Conservation (phyloP, 2,113 vertebrate species). For the Neolamprologus toae region DNA sequence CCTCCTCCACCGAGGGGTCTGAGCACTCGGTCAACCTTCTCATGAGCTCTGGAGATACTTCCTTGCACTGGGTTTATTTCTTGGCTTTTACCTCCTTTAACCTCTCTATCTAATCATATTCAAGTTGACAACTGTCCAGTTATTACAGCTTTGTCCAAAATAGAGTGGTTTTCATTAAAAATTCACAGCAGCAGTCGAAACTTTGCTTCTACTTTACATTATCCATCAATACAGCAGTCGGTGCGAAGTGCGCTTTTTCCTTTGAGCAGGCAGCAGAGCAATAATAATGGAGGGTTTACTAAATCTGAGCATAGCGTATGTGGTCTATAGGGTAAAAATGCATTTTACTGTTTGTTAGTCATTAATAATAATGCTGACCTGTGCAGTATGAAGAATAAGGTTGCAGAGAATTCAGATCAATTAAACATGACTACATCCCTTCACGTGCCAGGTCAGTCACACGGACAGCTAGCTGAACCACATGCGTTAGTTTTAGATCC, state of each 20-base stretch:
- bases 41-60: not conserved
- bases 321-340: not conserved
- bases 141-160: not conserved
- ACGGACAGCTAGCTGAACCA: not conserved
- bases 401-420: conserved; percentile 32
- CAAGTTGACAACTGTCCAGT: not conserved
- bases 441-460: not conserved
- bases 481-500: not conserved
- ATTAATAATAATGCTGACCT: conserved; percentile 14
- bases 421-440: conserved; percentile 40
- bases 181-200: not conserved
- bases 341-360: not conserved
- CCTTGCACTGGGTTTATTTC: not conserved
- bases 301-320: not conserved
- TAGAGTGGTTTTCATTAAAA: not conserved
- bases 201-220: not conserved
- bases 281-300: not conserved
- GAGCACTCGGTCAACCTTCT: not conserved
- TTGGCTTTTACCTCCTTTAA: not conserved
- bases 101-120: not conserved
- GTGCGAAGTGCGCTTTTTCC: not conserved
- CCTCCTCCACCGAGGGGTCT: not conserved
- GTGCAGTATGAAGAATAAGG: not conserved
- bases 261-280: not conserved
- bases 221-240: not conserved